Conservation (phyloP, 1,140 invertebrate species). For the Cyclina sinensis region DNA sequence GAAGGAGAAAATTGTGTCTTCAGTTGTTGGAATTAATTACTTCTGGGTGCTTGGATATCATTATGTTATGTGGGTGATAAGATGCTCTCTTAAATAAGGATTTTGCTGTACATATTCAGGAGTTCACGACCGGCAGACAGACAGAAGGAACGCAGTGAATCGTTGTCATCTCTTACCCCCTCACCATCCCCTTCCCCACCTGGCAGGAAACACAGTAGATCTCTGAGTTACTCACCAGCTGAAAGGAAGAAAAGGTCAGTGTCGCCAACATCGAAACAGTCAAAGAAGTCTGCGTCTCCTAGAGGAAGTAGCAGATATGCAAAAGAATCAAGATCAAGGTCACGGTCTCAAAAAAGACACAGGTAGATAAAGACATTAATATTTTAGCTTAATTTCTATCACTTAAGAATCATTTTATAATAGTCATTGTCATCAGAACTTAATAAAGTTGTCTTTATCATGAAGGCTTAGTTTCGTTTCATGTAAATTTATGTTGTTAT, state of each 20-base stretch:
- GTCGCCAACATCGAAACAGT: constrained; percentile 24
- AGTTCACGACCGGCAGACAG: constrained; percentile 23
- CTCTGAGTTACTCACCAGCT: constrained; percentile 71
- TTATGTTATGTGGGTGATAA: no score
- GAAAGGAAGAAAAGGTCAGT: constrained; percentile 37
- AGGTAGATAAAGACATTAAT: no score
- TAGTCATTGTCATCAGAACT: no score
- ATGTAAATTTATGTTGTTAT: no score
- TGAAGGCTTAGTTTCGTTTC: no score
- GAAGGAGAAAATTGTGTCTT: no score
- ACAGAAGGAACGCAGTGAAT: constrained; percentile 46
- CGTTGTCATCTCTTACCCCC: constrained; percentile 36
- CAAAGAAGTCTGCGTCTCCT: constrained; percentile 45
- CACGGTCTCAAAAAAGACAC: constrained; percentile 45
- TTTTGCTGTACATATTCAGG: not conserved
- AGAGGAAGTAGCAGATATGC: constrained; percentile 28
- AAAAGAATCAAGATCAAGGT: constrained; percentile 66
- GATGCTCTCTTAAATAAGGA: no score
- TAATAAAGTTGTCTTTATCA: no score
- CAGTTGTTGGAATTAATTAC: no score
- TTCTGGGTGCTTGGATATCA: no score
- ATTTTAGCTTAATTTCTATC: no score
- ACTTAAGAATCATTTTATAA: no score
- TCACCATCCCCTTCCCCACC: constrained; percentile 47
- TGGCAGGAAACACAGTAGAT: constrained; percentile 62